Evolutionary conservation across 2,888 invertebrate species (phyloP), one percentile per base, ranked within the genome.

Genomic region (Melanchra persicariae): DNA sequence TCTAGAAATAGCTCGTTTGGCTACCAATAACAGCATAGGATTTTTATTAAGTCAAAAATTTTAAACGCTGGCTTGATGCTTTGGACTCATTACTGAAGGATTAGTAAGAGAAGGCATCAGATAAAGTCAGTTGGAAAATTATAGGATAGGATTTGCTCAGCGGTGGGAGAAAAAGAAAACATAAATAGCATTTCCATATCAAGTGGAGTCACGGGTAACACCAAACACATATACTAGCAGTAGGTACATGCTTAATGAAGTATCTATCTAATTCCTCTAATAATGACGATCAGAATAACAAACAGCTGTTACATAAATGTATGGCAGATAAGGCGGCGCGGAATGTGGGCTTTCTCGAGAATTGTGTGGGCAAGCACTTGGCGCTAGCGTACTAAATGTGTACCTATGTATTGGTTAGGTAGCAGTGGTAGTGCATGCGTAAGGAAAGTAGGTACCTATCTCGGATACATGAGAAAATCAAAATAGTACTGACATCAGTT

Each of bases 231-330:
- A 70, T 24, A 57, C 24, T 57, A 61, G 58, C 43, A 54, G n/a
- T n/a, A n/a, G 54, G 49, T 64, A 81, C 43, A 81, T 77, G 37
- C 59, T 66, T 85, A 81, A 85, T 84, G 84, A 85, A 81, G 74
- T 84, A 75, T 75, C 59, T 64, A 37, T 79, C 74, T 84, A 81
- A 84, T 85, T 85, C 84, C 51, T 85, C 86, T 85, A 84, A 84
- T 81, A 84, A 84, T 63, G 58, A 75, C 77, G 86, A 84, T 77
- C 66, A 77, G 84, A 84, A 84, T 84, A 61, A 22, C 70, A 84
- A 84, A 85, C 77, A 84, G 64, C n/a, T 77, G 45, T 70, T 81
- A 81, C 84, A 77, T 77, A 77, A 77, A 82, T 79, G 83, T 67
- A 80, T 77, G 62, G 7, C 65, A 74, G 71, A 84, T 81, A 81